Base-by-base conservation (phyloP, 2,888 invertebrate species). In the Coleophora flavipennella region DNA sequence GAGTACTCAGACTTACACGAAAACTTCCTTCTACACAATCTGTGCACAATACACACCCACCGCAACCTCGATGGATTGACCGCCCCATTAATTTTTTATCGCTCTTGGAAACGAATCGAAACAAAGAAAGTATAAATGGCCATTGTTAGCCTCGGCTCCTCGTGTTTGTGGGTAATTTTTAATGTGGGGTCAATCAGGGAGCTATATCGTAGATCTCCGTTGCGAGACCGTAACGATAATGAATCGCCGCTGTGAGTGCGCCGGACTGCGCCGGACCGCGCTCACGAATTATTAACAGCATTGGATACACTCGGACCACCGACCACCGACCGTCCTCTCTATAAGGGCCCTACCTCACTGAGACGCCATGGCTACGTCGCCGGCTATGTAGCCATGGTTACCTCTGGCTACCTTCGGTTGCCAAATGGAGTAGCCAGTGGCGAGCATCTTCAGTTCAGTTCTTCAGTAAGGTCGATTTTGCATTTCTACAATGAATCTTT, bases 221-320 rank as follows among this genome's bases (percentile, higher is more conserved):
- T 69, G 65, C 59, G 67, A 63, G 72, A 61, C 73, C 69, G 76
- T 81, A 81, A 80, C 78, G 67, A 80, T 83, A 84, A 84, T 83
- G 80, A 83, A 84, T 83, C 73, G 80, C 55, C 61, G 63, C 66
- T 66, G 76, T 73, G 67, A 76, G 73, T 73, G 69, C 72, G 65
- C 69, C 66, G n/a, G n/a, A n/a, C n/a, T n/a, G n/a, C n/a, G n/a
- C n/a, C 20, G 75, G 84, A 86, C 85, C 84, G 75, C 81, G 75
- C 80, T 84, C 79, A 78, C 73, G 81, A 85, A 86, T 86, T 86
- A 87, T 86, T 86, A 85, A 83, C 71, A 65, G 67, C 71, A 58
- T 67, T 70, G 66, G 68, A 51, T 58, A 57, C 60, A 67, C 62
- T 61, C 51, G 51, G 53, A 57, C 60, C 53, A 57, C 57, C 29